Base-by-base conservation (phyloP, 1,140 invertebrate species). In the Drosophila varians region DNA sequence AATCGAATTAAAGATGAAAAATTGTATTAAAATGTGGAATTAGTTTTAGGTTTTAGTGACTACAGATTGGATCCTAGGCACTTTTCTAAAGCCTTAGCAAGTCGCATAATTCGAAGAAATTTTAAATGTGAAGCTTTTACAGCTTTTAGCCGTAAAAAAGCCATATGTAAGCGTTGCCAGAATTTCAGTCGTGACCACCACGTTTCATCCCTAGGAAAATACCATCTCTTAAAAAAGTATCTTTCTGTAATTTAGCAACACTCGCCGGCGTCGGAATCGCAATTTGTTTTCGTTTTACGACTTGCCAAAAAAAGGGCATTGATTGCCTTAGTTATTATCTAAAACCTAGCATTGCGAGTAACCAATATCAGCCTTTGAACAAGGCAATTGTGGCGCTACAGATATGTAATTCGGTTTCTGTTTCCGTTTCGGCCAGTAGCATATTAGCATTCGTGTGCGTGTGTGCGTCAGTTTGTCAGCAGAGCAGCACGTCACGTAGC, bases 401-500 rank as follows among this genome's bases (percentile, higher is more conserved):
- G 28, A 31, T 31, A 31, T 31, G 28, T 31, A 2, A 31, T 31
- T 31, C 54, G 45, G 58, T 62, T 47, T 65, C 45, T 64, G 14
- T 45, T 62, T 31, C 38, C 54, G 21, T 74, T 66, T 58, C 57
- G 55, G 54, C 58, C 60, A 62, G 55, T 60, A 21, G 58, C 58
- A 60, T 60, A 60, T 43, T 25, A 28, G 31, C 58, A 31, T 58
- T 54, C 53, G 47, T 76, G 57, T 34, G 68, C 71, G 71, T 47
- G 52, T 56, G 72, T 76, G 72, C 58, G 51, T 76, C 71, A 31
- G 28, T 31, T 31, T 31, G 28, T 31, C 28, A 31, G 28, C 28
- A 60, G 45, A 18, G 57, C 16, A 80, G 77, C 43, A 61, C 58
- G 58, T 78, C 77, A 80, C 77, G 77, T 80, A 80, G 77, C 77